Evolutionary conservation across 2,113 vertebrate species (phyloP), one percentile per base, ranked within the genome.

Genomic region (Neogale vison): DNA sequence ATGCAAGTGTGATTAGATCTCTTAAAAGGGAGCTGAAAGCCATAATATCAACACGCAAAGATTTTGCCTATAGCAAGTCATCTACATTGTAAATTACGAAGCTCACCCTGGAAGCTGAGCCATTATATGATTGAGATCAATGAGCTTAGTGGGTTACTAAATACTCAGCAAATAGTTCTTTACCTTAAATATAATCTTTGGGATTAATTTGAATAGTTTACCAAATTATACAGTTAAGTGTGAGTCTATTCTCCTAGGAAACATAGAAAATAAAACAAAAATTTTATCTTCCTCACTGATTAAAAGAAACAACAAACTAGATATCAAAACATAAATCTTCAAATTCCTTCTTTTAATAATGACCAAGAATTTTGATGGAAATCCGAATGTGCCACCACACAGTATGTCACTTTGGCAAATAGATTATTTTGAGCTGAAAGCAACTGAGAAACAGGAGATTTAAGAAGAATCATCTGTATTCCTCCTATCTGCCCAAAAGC

Each of bases 1-100:
- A 98, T 96, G 85, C 12, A 87, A 98, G 97, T 98, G 87, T 98
- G 88, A 98, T 98, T 95, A 97, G 93, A 52, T 95, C 26, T 83
- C 95, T 93, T 97, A 92, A 97, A 98, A 93, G 69, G 82, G 52
- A 72, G 52, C 97, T 85, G 42, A 97, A 98, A 98, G 83, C 6
- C n/a, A 81, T 79, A 47, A 55, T 79, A 97, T 90, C 72, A 93
- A 77, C 14, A 93, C 5, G 83, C 31, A 97, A 96, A 97, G 72
- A 95, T 96, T 76, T 98, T 97, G 93, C 98, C 96, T 97, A 26
- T 96, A 98, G 93, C 97, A 96, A 97, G 86, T 97, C 67, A 92
- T 97, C 96, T 98, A 95, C 96, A 96, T 88, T 97, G 95, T 98
- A 98, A 98, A 98, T 98, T 98, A 96, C 18, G 90, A 90, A 96